Evolutionary conservation across 2,797 vertebrate species (phyloP).

Genomic region (Epinephelus malabaricus): DNA sequence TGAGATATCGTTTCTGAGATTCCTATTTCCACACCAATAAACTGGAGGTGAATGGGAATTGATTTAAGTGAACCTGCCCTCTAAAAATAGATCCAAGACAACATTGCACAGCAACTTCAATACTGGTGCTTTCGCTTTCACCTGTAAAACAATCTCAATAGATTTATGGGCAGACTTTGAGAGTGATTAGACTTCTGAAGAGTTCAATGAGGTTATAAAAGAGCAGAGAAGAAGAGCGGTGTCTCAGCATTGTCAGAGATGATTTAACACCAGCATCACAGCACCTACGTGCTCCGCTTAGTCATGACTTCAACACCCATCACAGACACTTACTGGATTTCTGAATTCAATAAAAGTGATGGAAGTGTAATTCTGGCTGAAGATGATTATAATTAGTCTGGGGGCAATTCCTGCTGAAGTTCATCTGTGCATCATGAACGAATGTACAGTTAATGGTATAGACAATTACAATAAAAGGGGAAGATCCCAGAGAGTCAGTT

Average conservation of each 20-base stretch:
- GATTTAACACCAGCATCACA: constrained; percentile 39
- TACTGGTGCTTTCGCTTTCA: neutral
- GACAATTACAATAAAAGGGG: neutral
- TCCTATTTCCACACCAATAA: too few species aligned
- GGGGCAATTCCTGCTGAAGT: constrained; percentile 1
- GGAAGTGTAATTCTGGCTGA: neutral
- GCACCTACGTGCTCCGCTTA: constrained; percentile 13
- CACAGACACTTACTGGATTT: constrained; percentile 38
- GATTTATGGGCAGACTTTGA: constrained; percentile 6
- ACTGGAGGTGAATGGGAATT: neutral
- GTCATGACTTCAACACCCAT: constrained; percentile 18
- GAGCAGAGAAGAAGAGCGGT: constrained; percentile 4
- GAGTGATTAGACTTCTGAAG: neutral
- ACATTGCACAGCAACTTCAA: neutral
- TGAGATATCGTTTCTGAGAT: too few species aligned
- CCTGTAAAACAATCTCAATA: neutral
- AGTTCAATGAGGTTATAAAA: neutral
- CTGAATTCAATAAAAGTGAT: constrained; percentile 6
- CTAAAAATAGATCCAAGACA: neutral
- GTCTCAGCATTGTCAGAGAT: constrained; percentile 27
- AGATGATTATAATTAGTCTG: neutral
- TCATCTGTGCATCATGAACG: neutral
- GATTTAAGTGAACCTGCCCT: neutral
- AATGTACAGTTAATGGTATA: neutral
- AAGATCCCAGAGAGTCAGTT: neutral